Evolutionary conservation across 2,797 vertebrate species (phyloP).

Genomic region (Onychomys torridus): DNA sequence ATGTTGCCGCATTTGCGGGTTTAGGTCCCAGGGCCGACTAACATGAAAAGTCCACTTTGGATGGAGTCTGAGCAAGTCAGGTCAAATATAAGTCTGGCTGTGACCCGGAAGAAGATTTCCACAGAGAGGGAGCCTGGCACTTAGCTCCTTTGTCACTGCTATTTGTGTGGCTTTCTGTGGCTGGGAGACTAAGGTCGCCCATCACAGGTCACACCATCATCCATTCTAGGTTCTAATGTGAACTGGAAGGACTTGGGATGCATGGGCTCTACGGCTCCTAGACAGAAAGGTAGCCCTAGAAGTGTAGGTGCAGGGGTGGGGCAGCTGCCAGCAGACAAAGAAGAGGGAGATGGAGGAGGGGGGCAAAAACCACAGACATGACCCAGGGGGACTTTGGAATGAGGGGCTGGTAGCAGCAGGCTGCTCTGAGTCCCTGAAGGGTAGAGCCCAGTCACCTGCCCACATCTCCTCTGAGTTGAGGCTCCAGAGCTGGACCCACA

Average conservation of each 20-base stretch:
- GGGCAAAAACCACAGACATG: neutral
- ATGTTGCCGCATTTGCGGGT: neutral
- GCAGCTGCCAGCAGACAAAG: neutral
- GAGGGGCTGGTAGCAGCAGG: neutral
- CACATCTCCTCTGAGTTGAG: neutral
- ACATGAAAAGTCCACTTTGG: neutral
- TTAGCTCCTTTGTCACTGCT: accelerated
- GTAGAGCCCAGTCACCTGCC: neutral
- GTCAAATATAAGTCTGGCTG: neutral
- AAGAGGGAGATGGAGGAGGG: neutral
- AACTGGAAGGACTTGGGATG: neutral
- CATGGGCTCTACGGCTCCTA: neutral
- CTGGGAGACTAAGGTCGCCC: neutral
- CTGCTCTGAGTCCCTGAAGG: neutral
- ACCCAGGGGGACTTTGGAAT: neutral
- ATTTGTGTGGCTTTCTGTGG: neutral
- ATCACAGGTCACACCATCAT: neutral
- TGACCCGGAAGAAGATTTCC: neutral
- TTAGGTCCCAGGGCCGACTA: neutral
- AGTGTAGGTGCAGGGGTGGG: neutral
- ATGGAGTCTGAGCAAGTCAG: neutral
- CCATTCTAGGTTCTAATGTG: neutral
- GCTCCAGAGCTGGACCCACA: slow-evolving; percentile 23
- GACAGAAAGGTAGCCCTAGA: neutral
- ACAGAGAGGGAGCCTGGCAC: neutral